Percentiles rank a stretch among this genome's conserved stretches.
phyloP scores from a whole-genome alignment of 1,140 invertebrate genomes.

The Pygmarrhopalites habei region DNA sequence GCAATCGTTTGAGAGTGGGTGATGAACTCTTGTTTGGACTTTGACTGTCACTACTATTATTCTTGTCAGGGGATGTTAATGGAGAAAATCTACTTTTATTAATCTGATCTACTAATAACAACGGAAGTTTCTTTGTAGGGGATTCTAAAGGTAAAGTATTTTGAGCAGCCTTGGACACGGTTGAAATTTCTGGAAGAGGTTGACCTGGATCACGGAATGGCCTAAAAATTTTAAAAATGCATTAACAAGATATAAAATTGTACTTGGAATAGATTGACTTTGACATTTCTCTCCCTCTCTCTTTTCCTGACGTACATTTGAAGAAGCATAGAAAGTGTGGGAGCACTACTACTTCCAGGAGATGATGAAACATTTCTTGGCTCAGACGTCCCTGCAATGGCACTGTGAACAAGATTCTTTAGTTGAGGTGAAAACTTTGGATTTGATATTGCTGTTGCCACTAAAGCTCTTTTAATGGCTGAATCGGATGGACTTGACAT shows the following conservation, averaged over 20 bases:
- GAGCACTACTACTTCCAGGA: slow-evolving; percentile 42
- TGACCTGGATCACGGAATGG: background rate
- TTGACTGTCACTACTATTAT: background rate
- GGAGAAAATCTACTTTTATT: background rate
- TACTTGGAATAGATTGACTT: no score
- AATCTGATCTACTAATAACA: background rate
- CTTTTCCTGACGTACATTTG: no score
- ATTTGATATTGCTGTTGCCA: slow-evolving; percentile 5
- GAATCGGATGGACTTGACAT: background rate
- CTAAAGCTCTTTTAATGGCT: background rate
- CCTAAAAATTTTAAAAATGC: no score
- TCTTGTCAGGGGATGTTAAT: background rate
- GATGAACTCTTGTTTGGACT: background rate
- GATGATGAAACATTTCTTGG: slow-evolving; percentile 6
- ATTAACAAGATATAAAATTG: no score
- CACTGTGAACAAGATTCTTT: slow-evolving; percentile 39
- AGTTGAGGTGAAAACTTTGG: slow-evolving; percentile 38
- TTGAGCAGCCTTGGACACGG: background rate
- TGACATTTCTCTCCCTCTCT: no score
- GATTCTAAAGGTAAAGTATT: background rate
- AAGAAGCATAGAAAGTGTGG: slow-evolving; percentile 46
- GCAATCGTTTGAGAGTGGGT: background rate
- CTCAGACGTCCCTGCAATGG: slow-evolving; percentile 34
- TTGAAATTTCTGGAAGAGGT: slow-evolving; percentile 1
- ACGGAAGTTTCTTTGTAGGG: background rate